Base-by-base conservation (phyloP, 2,888 invertebrate genomes). In the Drepana falcataria region DNA sequence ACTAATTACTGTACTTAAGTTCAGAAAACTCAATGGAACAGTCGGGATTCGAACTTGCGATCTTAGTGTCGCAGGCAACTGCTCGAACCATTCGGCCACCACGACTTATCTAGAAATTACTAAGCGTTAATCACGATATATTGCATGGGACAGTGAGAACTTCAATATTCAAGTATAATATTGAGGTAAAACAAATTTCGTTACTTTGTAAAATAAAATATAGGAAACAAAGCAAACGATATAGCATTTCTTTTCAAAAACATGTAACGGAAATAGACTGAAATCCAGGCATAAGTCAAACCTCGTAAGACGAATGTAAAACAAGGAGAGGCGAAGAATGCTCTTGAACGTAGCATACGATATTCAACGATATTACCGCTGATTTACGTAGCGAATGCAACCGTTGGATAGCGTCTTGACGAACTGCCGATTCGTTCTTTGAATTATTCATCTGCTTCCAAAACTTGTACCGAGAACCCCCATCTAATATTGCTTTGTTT, bases 371-470 rank as follows among this genome's bases (percentile, higher is more conserved):
- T 81, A 85, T 81, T 80, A 81, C 77, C 67, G 64, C 79, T 81
- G 83, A 87, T 88, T 81, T 85, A 81, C 81, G 80, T 76, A 73
- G 77, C 76, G 80, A 85, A 87, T 89, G 88, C 89, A 89, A 73
- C 78, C 79, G 70, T 69, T 73, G 71, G 68, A 71, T 74, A 76
- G 71, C 64, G 68, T 72, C 81, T 76, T 90, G 91, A 91, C 84
- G 87, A 83, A 89, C 89, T 83, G 87, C 87, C 83, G 83, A 85
- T 79, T 79, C 87, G 84, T 75, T 78, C 74, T 60, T 71, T 90
- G 91, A 88, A 91, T 91, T 81, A 91, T 91, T 89, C 91, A 91
- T 87, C 76, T 73, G 66, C 70, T 73, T 73, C 83, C 79, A 76
- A 85, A 90, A 84, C 81, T 87, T 87, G 75, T 73, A 70, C 71